These are phyloP conservation scores for Rissa tridactyla DNA, from an alignment of 2,113 vertebrate genomes.

Conservation along the genomic window DNA sequence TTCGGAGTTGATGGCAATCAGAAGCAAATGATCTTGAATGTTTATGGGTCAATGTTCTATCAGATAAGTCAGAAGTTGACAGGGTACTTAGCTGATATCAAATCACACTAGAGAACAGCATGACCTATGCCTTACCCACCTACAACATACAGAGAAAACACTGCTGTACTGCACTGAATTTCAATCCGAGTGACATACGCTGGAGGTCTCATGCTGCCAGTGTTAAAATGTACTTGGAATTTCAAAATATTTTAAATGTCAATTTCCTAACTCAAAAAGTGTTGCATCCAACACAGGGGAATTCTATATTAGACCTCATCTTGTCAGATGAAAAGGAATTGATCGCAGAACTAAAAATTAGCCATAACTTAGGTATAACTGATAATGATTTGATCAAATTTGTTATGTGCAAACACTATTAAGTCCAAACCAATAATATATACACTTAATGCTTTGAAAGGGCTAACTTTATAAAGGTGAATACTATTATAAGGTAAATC, in stretches of 20 bases:
- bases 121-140: constrained; percentile 5
- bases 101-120: constrained; percentile 31
- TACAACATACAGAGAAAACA: background rate
- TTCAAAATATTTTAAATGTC: constrained; percentile 25
- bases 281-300: background rate
- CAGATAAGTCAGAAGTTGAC: constrained; percentile 33
- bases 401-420: constrained; percentile 25
- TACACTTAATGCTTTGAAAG: background rate
- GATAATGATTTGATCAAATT: background rate
- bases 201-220: background rate
- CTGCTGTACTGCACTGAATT: background rate
- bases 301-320: constrained; percentile 3
- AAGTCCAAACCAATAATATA: constrained; percentile 3
- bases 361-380: background rate
- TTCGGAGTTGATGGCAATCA: constrained; percentile 5
- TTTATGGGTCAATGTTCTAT: constrained; percentile 34
- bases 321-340: constrained; percentile 41
- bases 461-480: constrained; percentile 4
- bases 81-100: constrained; percentile 53
- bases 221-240: constrained; percentile 21
- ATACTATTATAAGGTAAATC: background rate
- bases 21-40: constrained; percentile 37
- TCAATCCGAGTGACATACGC: background rate
- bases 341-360: constrained; percentile 26
- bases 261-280: background rate